These are phyloP conservation scores for Parotocinclus haroldoi DNA, from an alignment of 2,797 vertebrate species.

Conservation along the genomic window DNA sequence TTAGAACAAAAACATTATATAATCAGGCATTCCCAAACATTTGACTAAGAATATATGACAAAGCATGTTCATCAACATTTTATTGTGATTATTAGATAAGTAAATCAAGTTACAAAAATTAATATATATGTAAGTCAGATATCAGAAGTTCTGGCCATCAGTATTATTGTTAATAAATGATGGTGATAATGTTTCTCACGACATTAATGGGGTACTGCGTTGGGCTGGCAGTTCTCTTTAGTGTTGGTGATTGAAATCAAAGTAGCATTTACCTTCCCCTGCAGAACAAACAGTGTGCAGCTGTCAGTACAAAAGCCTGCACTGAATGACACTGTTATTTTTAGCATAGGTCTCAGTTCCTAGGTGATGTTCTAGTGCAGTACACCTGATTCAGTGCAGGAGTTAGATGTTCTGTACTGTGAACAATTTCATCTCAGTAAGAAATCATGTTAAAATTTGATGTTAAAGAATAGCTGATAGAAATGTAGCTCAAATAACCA, in stretches of 20 bases:
- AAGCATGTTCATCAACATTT: too few relatives aligned
- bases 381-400: slow-evolving; percentile 36
- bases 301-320: slow-evolving; percentile 44
- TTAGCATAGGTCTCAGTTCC: slow-evolving; percentile 35
- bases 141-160: too few relatives aligned
- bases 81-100: too few relatives aligned
- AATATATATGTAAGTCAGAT: too few relatives aligned
- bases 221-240: slow-evolving; percentile 16
- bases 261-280: slow-evolving; percentile 46
- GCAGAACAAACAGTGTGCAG: slow-evolving; percentile 41
- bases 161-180: too few relatives aligned
- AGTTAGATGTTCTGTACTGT: slow-evolving; percentile 27
- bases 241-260: slow-evolving; percentile 47
- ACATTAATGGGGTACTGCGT: not conserved
- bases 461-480: too few relatives aligned
- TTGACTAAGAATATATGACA: too few relatives aligned
- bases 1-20: too few relatives aligned
- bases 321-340: slow-evolving; percentile 49
- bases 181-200: not conserved
- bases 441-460: slow-evolving; percentile 20
- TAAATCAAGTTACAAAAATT: too few relatives aligned
- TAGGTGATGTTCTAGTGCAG: slow-evolving; percentile 22
- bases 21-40: too few relatives aligned
- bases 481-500: too few relatives aligned
- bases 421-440: slow-evolving; percentile 23